phyloP scores from a whole-genome alignment of 2,888 invertebrate species.

The Gortyna flavago region DNA sequence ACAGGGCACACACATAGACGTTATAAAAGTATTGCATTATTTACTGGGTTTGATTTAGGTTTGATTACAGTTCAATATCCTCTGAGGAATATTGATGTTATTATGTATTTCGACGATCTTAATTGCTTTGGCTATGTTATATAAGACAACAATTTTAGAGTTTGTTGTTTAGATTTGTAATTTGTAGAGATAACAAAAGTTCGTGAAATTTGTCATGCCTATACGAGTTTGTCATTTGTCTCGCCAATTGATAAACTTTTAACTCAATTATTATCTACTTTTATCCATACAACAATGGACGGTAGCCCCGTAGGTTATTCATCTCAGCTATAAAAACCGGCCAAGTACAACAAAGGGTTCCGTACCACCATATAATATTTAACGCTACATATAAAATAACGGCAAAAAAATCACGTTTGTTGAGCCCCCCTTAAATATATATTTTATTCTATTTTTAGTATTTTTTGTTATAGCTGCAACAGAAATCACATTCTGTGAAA shows the following conservation, averaged over 20 bases:
- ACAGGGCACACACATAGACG: slow-evolving; percentile 6
- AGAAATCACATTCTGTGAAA: too few species aligned
- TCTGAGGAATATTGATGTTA: slow-evolving; percentile 30
- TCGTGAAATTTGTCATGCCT: neutral
- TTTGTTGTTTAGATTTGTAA: neutral
- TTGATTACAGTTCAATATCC: slow-evolving; percentile 37
- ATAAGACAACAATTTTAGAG: neutral
- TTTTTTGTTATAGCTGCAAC: too few species aligned
- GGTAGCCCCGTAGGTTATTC: too few species aligned
- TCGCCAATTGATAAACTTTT: neutral
- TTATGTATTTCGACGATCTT: slow-evolving; percentile 18
- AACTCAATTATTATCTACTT: neutral
- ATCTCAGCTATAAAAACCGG: too few species aligned
- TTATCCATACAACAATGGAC: too few species aligned
- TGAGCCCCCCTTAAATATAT: too few species aligned
- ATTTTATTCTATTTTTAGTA: too few species aligned
- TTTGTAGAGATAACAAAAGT: neutral
- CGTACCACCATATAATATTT: too few species aligned
- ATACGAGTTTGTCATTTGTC: neutral
- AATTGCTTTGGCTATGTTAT: slow-evolving; percentile 21
- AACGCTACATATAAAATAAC: too few species aligned
- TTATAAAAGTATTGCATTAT: slow-evolving; percentile 12
- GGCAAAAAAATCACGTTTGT: too few species aligned
- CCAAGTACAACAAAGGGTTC: too few species aligned
- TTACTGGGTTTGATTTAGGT: slow-evolving; percentile 32